Conservation (phyloP, 2,797 vertebrate species). For the Xenops minutus region DNA sequence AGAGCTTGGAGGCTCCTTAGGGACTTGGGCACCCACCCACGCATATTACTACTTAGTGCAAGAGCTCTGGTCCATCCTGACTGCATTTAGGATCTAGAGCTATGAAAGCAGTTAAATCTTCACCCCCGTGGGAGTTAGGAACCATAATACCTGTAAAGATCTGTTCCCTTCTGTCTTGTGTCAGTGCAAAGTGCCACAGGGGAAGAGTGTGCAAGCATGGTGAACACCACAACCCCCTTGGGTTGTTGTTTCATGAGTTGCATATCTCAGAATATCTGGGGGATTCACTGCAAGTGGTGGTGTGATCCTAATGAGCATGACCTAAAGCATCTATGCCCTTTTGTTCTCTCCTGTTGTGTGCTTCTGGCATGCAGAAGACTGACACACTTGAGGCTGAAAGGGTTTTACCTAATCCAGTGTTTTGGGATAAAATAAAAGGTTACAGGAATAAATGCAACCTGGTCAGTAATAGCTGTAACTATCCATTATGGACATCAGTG, state of each 20-base stretch:
- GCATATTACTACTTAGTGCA: background rate
- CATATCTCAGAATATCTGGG: background rate
- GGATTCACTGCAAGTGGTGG: background rate
- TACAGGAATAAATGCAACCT: background rate
- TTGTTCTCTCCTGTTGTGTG: background rate
- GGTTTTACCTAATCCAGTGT: background rate
- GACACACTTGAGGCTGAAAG: background rate
- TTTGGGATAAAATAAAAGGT: background rate
- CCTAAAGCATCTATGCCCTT: background rate
- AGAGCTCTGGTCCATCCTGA: background rate
- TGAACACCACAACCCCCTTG: accelerated
- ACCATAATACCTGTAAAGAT: background rate
- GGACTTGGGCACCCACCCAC: background rate
- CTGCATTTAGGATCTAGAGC: background rate
- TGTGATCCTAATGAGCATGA: background rate
- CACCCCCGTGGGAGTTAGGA: background rate
- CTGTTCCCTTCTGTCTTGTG: background rate
- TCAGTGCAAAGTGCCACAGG: background rate
- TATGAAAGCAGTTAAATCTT: background rate
- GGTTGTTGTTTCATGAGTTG: background rate
- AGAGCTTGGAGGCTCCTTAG: background rate
- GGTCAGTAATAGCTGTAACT: background rate
- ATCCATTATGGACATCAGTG: background rate
- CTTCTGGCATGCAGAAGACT: background rate
- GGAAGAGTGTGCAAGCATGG: background rate